These are phyloP conservation scores for Incurvaria masculella DNA, from an alignment of 2,888 invertebrate genomes.

Conservation along the genomic window DNA sequence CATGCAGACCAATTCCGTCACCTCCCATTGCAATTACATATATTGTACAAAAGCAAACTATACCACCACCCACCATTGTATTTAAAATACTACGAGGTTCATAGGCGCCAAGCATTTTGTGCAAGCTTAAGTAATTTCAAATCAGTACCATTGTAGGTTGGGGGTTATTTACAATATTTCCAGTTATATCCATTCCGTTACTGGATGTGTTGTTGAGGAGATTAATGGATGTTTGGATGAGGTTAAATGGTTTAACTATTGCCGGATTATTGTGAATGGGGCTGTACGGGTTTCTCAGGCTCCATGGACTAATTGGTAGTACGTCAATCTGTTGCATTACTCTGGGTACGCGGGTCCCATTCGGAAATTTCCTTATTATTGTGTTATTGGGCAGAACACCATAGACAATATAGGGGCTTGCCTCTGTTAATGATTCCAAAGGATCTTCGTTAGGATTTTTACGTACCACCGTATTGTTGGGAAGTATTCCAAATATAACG, in stretches of 20 bases:
- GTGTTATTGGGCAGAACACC: conserved; percentile 77
- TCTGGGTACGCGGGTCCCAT: conserved; percentile 75
- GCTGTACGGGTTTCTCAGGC: conserved; percentile 59
- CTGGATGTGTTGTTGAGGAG: conserved; percentile 57
- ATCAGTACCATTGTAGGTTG: conserved; percentile 52
- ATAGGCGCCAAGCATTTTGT: conserved; percentile 33
- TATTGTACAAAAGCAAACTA: no score
- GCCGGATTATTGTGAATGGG: conserved; percentile 57
- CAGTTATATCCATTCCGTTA: conserved; percentile 57
- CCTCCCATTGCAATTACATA: no score
- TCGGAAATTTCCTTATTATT: conserved; percentile 75
- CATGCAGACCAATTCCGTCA: no score
- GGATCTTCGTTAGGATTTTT: conserved; percentile 67
- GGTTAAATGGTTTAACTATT: conserved; percentile 56
- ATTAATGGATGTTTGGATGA: conserved; percentile 65
- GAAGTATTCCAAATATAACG: conserved; percentile 71
- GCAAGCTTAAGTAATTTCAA: conserved; percentile 51
- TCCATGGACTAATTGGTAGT: conserved; percentile 59
- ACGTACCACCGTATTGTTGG: conserved; percentile 75
- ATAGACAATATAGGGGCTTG: conserved; percentile 70
- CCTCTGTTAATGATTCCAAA: conserved; percentile 64
- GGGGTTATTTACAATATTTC: conserved; percentile 56
- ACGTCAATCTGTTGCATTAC: conserved; percentile 56
- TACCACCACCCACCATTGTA: no score
- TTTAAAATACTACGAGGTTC: no score